Base-by-base conservation (phyloP, 2,888 invertebrate species). In the Tachina fera region DNA sequence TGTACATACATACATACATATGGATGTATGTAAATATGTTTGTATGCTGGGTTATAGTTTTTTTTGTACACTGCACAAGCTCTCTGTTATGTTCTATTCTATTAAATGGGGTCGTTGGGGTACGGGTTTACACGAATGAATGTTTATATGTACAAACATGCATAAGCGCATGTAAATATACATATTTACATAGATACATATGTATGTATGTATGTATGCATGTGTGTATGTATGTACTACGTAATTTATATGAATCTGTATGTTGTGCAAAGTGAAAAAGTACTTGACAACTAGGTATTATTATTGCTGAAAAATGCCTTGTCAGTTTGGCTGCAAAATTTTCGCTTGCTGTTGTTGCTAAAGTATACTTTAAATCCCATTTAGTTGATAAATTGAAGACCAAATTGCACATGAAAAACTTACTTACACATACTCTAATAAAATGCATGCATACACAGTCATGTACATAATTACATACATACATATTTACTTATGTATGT, bases 81-180 rank as follows among this genome's bases (percentile, higher is more conserved):
- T 74, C 61, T 79, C 68, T 31, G 31, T 68, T 79, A 67, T 74
- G 22, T 39, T 79, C 49, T 75, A 86, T 83, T 85, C 76, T 71
- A 77, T 83, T 41, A 76, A 86, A 83, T 86, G 82, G 83, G 86
- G 86, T 86, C 86, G 86, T 72, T 49, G 86, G 86, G 86, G 86
- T 83, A 76, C 79, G 86, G 86, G 86, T 79, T 79, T 75, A 75
- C 22, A 82, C 63, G 58, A 80, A 39, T 51, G 65, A 47, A 14
- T 43, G 49, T 74, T 14, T 63, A 47, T 19, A 31, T 31, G 31
- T 31, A 31, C 6, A 4, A 4, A 41, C 16, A 45, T 58, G 60
- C 72, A 49, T 58, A 39, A 63, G 53, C 49, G 60, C 31, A 61
- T 9, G 43, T 43, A 56, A 31, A 70, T n/a, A 31, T n/a, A 22